Conservation (phyloP, 2,888 invertebrate genomes). For the Choristoneura rosaceana region DNA sequence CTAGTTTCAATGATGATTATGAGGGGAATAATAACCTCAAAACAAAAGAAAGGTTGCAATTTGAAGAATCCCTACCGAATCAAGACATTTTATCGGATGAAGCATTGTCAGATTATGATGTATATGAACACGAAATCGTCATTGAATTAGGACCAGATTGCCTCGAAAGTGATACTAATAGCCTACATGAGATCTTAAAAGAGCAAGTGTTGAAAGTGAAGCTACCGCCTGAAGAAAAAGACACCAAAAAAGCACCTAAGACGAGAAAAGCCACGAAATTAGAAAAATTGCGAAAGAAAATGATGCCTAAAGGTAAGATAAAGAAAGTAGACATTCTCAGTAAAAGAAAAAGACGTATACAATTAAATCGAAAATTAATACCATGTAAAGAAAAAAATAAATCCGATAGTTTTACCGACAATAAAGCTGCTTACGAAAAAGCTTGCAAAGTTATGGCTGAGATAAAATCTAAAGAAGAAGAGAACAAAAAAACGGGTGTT, state of each 20-base stretch:
- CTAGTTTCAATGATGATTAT: background rate
- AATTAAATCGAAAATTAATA: conserved; percentile 47
- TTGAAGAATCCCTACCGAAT: conserved; percentile 19
- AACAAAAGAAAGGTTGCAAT: conserved; percentile 25
- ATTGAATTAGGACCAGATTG: conserved; percentile 31
- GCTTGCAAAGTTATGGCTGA: conserved; percentile 68
- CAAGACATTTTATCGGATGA: conserved; percentile 4
- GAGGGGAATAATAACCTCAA: conserved; percentile 5
- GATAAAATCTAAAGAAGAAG: conserved; percentile 55
- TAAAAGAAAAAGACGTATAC: conserved; percentile 47
- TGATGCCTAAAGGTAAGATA: conserved; percentile 69
- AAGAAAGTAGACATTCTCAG: conserved; percentile 46
- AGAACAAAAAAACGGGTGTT: conserved; percentile 7
- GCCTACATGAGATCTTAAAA: conserved; percentile 20
- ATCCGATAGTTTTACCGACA: conserved; percentile 54
- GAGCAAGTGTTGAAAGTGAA: conserved; percentile 9
- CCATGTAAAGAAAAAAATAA: conserved; percentile 43
- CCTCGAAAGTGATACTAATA: conserved; percentile 21
- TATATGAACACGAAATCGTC: conserved; percentile 25
- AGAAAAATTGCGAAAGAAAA: conserved; percentile 61
- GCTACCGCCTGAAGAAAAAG: conserved; percentile 2
- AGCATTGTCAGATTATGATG: conserved; percentile 18
- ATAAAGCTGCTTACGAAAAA: conserved; percentile 67
- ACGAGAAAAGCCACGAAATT: conserved; percentile 61
- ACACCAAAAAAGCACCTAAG: conserved; percentile 46